Evolutionary conservation across 2,888 invertebrate genomes (phyloP).

Genomic region (Tenthredo mesomela): DNA sequence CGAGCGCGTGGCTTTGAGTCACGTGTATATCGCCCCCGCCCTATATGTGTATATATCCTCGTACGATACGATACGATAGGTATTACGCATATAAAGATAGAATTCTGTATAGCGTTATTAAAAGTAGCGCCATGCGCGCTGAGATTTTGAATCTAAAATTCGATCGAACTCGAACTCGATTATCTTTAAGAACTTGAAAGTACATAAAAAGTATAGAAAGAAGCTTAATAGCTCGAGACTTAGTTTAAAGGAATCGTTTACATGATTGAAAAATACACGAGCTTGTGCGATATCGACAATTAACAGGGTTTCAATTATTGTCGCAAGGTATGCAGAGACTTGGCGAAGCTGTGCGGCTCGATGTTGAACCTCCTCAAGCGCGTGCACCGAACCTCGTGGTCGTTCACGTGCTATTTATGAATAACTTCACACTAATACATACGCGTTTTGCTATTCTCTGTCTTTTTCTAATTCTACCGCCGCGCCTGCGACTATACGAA

Average conservation of each 20-base stretch:
- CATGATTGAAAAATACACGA: background rate
- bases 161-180: background rate
- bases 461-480: background rate
- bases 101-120: background rate
- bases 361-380: conserved; percentile 39
- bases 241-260: background rate
- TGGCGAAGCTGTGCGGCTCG: conserved; percentile 60
- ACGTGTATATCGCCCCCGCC: conserved; percentile 49
- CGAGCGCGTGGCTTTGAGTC: conserved; percentile 49
- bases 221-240: background rate
- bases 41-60: background rate
- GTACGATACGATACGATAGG: background rate
- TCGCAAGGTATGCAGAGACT: conserved; percentile 1
- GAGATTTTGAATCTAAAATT: background rate
- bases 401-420: conserved; percentile 74
- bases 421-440: conserved; percentile 61
- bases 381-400: conserved; percentile 67
- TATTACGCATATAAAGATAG: background rate
- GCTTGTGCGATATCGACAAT: background rate
- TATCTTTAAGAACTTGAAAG: background rate
- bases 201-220: background rate
- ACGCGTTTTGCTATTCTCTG: background rate
- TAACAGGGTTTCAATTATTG: background rate
- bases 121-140: background rate
- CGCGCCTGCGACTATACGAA: background rate